Conservation (phyloP, 2,888 invertebrate genomes). For the Iphiclides podalirius region DNA sequence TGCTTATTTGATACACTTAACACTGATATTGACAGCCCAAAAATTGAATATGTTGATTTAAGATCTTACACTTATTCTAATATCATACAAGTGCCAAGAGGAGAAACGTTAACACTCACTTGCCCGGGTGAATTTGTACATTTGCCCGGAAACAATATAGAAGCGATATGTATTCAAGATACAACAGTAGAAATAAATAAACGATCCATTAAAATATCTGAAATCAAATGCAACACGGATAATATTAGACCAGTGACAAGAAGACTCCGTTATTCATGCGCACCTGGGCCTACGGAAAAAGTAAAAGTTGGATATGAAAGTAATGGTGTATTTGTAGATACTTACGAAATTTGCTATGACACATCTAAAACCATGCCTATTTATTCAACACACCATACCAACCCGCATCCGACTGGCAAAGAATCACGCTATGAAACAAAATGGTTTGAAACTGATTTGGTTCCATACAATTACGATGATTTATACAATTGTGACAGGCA, state of each 20-base stretch:
- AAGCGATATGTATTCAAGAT: slow-evolving; percentile 38
- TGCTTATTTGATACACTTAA: slow-evolving; percentile 40
- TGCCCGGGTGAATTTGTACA: slow-evolving; percentile 39
- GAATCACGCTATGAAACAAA: not conserved
- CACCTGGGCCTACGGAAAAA: slow-evolving; percentile 32
- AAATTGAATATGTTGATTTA: slow-evolving; percentile 36
- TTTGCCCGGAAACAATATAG: slow-evolving; percentile 27
- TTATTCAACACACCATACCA: slow-evolving; percentile 8
- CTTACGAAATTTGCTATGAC: slow-evolving; percentile 45
- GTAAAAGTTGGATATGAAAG: slow-evolving; percentile 39
- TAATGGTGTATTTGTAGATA: slow-evolving; percentile 27
- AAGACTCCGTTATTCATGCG: slow-evolving; percentile 31
- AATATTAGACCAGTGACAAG: slow-evolving; percentile 30
- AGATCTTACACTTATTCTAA: slow-evolving; percentile 29
- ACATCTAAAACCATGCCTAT: slow-evolving; percentile 18
- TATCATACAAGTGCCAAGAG: slow-evolving; percentile 35
- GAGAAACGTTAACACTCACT: slow-evolving; percentile 31
- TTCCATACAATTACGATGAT: slow-evolving; percentile 29
- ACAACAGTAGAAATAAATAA: slow-evolving; percentile 34
- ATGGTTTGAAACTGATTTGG: slow-evolving; percentile 34
- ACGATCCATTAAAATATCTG: slow-evolving; percentile 32
- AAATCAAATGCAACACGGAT: slow-evolving; percentile 42
- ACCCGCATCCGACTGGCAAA: not conserved
- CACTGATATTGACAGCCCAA: slow-evolving; percentile 27
- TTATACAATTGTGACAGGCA: slow-evolving; percentile 44